Base-by-base conservation (phyloP, 2,797 vertebrate genomes). In the Cercopithecus diana region DNA sequence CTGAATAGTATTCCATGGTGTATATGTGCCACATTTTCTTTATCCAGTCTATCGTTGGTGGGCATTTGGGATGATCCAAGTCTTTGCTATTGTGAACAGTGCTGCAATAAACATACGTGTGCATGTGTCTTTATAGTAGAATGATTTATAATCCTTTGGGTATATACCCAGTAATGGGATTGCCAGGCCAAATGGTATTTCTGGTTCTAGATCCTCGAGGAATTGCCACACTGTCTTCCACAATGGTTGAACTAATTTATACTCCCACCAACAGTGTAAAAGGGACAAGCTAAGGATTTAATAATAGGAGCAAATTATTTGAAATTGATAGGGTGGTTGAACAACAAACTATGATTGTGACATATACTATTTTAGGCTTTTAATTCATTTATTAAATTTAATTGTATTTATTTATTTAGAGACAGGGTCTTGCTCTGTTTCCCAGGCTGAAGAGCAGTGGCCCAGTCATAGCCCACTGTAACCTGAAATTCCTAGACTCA, bases 271-370 rank as follows among this genome's bases (percentile, higher is more conserved):
- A 19, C 33, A n/a, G 61, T 67, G 33, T 67, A 19, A 67, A n/a
- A n/a, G n/a, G 67, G n/a, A 72, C 11, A 86, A 90, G 48, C 30
- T 85, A 70, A 90, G 73, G 4, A 75, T 45, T 10, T 52, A 72
- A 36, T 10, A 67, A 67, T 73, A 73, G 36, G 9, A 45, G 30
- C 19, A 64, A 50, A 84, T 94, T 83, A 84, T 90, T 90, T 76
- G 52, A 93, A 96, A 80, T 19, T 30, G 84, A 61, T 22, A 73
- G 6, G 50, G 4, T 64, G 52, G 11, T 36, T 93, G 58, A 95
- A 80, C 9, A 80, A n/a, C 41, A 67, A n/a, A 33, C 30, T 64
- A 64, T 33, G 33, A 64, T 33, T 33, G 61, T 17, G 14, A 67
- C 61, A 17, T 19, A 3, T 67, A 9, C 33, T 67, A 9, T 33